Percentiles rank a stretch among this genome's conserved stretches.
Conservation (phyloP, 2,113 vertebrate genomes). For the Tetrao urogallus region DNA sequence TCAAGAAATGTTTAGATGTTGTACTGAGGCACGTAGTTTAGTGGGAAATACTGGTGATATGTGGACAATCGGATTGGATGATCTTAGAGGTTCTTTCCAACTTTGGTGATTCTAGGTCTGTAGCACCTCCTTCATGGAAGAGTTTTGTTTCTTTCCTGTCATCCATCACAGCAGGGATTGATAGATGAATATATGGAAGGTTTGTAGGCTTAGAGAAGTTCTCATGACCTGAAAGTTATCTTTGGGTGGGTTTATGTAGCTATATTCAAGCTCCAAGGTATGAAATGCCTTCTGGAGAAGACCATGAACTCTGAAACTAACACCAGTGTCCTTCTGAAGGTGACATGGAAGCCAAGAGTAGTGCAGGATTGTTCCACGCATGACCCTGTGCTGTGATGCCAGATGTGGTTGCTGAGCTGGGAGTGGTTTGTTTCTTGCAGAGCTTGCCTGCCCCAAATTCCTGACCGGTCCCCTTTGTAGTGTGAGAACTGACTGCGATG, state of each 20-base stretch:
- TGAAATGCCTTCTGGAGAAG: not conserved
- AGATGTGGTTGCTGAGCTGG: not conserved
- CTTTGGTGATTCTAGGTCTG: not conserved
- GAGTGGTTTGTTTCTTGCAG: not conserved
- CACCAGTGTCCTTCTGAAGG: not conserved
- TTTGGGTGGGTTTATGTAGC: not conserved
- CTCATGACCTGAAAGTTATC: not conserved
- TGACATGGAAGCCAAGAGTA: not conserved
- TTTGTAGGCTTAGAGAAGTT: not conserved
- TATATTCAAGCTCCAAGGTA: not conserved
- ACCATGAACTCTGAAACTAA: not conserved
- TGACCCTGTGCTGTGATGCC: not conserved
- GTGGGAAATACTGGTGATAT: too few species aligned
- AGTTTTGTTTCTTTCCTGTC: not conserved
- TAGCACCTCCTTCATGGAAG: not conserved
- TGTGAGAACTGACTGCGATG: rapidly evolving
- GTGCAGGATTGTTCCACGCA: not conserved
- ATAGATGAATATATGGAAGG: not conserved
- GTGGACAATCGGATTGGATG: too few species aligned
- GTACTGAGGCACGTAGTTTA: too few species aligned
- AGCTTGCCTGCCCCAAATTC: not conserved
- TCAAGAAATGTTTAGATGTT: too few species aligned
- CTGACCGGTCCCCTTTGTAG: not conserved
- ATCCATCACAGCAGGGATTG: rapidly evolving
- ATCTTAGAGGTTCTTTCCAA: too few species aligned